Evolutionary conservation across 1,140 invertebrate species (phyloP).

Genomic region (Scaptodrosophila lebanonensis): DNA sequence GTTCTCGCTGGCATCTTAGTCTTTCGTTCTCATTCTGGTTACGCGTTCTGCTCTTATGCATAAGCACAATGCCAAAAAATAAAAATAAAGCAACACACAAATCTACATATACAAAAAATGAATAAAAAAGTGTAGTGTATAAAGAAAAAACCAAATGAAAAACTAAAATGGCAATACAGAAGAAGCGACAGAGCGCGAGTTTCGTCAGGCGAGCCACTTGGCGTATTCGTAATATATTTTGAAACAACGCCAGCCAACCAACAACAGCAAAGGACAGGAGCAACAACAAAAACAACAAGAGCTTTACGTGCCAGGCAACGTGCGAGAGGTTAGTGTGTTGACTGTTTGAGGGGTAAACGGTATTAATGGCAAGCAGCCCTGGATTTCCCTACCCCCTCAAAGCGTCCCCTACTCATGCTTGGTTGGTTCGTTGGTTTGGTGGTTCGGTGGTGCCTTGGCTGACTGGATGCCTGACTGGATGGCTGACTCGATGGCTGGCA

Average conservation of each 20-base stretch:
- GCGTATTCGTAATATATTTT: slow-evolving; percentile 57
- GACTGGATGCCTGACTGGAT: background rate
- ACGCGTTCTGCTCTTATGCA: slow-evolving; percentile 70
- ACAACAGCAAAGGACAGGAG: slow-evolving; percentile 6
- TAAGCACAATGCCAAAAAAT: slow-evolving; percentile 48
- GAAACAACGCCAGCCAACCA: too few species aligned
- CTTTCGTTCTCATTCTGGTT: slow-evolving; percentile 50
- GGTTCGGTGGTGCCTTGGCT: background rate
- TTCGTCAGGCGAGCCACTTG: slow-evolving; percentile 40
- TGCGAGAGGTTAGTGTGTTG: background rate
- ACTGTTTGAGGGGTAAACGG: slow-evolving; percentile 43
- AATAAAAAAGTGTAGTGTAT: background rate
- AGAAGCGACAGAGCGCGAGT: slow-evolving; percentile 21
- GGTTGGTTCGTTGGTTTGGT: background rate
- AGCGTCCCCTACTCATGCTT: background rate
- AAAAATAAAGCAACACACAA: background rate
- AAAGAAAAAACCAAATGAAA: slow-evolving; percentile 39
- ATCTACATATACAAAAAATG: background rate
- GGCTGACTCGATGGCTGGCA: slow-evolving; percentile 14
- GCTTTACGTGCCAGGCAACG: too few species aligned
- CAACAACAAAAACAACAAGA: slow-evolving; percentile 31
- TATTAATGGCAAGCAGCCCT: slow-evolving; percentile 54
- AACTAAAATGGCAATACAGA: slow-evolving; percentile 23
- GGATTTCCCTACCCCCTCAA: slow-evolving; percentile 14
- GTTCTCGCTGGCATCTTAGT: too few species aligned